phyloP scores from a whole-genome alignment of 2,797 vertebrate genomes.

The Vireo griseus region DNA sequence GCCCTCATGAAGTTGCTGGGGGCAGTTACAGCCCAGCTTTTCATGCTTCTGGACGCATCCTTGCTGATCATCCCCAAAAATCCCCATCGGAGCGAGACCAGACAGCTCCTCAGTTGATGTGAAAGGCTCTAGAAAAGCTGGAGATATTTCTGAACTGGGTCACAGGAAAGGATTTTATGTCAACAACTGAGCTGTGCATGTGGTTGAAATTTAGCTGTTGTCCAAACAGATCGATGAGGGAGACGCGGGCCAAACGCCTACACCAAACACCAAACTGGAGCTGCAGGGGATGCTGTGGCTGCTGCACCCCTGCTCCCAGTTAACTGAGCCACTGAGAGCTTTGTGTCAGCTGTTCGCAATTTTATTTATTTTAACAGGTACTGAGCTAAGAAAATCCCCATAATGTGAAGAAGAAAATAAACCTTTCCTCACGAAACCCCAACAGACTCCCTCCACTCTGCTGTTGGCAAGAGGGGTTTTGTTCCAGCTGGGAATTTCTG shows the following conservation, averaged over 20 bases:
- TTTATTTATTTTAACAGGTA: neutral
- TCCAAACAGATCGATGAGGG: neutral
- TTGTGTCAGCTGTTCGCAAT: neutral
- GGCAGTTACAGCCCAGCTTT: neutral
- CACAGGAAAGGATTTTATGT: neutral
- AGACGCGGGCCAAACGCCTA: neutral
- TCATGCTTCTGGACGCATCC: neutral
- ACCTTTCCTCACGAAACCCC: neutral
- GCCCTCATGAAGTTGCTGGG: fast-evolving
- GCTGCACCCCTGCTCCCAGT: neutral
- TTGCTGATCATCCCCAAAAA: neutral
- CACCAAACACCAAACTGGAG: neutral
- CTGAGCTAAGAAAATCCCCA: neutral
- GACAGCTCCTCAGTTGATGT: neutral
- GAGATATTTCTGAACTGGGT: neutral
- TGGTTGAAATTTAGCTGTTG: neutral
- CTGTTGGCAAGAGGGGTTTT: neutral
- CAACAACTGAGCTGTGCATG: fast-evolving
- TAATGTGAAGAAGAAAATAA: neutral
- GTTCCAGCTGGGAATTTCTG: neutral
- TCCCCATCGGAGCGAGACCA: fast-evolving
- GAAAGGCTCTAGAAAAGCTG: neutral
- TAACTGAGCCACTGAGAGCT: neutral
- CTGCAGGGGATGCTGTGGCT: neutral
- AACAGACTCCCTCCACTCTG: fast-evolving